phyloP scores from a whole-genome alignment of 1,140 invertebrate genomes.

The Papilio aristodemus region DNA sequence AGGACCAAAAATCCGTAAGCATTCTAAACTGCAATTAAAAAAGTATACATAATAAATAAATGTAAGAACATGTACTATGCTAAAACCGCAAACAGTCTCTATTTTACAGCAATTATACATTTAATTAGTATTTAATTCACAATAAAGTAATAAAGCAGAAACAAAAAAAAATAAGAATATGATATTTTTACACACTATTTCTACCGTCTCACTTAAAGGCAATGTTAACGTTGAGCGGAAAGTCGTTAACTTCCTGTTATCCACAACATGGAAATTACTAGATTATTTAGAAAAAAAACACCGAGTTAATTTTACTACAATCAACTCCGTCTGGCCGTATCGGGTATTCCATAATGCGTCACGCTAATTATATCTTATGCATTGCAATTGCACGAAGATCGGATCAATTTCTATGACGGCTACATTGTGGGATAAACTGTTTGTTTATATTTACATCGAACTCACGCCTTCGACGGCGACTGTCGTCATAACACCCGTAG shows the following conservation, averaged over 20 bases:
- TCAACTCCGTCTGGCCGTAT: background rate
- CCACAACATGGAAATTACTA: slow-evolving; percentile 1
- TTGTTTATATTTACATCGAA: background rate
- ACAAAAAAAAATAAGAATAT: background rate
- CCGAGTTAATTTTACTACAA: background rate
- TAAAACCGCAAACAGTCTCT: no score
- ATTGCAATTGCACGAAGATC: slow-evolving; percentile 5
- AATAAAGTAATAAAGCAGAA: no score
- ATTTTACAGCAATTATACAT: no score
- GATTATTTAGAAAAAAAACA: background rate
- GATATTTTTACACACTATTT: background rate
- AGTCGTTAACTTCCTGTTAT: background rate
- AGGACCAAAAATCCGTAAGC: no score
- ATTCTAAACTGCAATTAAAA: no score
- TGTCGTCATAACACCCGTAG: no score
- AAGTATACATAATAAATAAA: no score
- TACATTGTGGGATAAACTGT: background rate
- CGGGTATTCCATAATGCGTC: slow-evolving; percentile 23
- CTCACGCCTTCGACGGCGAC: no score
- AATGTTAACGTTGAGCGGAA: background rate
- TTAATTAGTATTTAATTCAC: no score
- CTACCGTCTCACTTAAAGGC: background rate
- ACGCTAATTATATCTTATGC: background rate
- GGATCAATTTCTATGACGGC: slow-evolving; percentile 10
- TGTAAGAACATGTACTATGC: no score